Percentiles rank a stretch among this genome's conserved stretches.
These are phyloP conservation scores for Magallana ariakensis DNA, from an alignment of 1,140 invertebrate species.

Conservation along the genomic window DNA sequence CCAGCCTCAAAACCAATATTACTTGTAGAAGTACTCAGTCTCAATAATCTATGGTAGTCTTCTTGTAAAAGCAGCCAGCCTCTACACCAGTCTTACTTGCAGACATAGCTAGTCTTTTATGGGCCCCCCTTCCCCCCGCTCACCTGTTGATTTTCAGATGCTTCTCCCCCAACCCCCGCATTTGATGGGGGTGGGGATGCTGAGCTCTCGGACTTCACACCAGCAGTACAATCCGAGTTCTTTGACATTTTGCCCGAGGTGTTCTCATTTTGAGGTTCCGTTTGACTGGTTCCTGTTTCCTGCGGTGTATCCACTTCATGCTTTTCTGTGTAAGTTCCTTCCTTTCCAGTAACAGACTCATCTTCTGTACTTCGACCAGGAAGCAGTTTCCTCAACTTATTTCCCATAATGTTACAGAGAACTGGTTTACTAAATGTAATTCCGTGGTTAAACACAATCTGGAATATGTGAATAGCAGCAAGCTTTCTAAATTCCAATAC, in stretches of 20 bases:
- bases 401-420: slow-evolving; percentile 27
- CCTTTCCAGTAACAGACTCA: background rate
- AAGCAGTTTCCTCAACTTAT: slow-evolving; percentile 17
- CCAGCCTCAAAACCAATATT: too few relatives aligned
- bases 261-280: background rate
- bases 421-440: background rate
- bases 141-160: background rate
- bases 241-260: background rate
- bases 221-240: background rate
- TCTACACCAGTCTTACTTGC: background rate
- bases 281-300: background rate
- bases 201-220: background rate
- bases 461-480: background rate
- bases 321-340: slow-evolving; percentile 29
- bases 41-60: too few relatives aligned
- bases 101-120: too few relatives aligned
- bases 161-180: background rate
- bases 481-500: background rate
- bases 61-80: too few relatives aligned
- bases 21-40: too few relatives aligned
- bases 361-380: slow-evolving; percentile 6
- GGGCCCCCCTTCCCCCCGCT: background rate
- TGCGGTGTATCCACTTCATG: background rate
- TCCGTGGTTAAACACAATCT: background rate
- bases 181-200: background rate